Evolutionary conservation across 1,140 invertebrate species (phyloP).

Genomic region (Drosophila leontia): DNA sequence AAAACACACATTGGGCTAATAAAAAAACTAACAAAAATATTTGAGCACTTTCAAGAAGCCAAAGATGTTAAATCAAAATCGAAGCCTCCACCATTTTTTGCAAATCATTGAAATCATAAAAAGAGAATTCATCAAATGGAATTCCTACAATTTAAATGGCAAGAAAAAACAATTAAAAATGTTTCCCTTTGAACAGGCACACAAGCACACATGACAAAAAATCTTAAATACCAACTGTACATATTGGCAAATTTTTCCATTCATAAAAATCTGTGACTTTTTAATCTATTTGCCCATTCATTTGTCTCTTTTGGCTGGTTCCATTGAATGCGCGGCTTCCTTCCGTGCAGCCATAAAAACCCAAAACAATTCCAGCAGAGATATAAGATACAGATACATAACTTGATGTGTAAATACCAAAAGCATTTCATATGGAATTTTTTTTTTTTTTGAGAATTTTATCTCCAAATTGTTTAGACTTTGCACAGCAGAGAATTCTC

Average conservation of each 20-base stretch:
- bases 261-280: constrained; percentile 24
- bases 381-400: constrained; percentile 29
- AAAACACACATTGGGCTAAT: neutral
- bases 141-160: constrained; percentile 13
- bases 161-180: constrained; percentile 31
- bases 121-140: constrained; percentile 9
- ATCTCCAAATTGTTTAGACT: constrained; percentile 66
- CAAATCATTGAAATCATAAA: constrained; percentile 3
- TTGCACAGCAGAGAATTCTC: constrained; percentile 25
- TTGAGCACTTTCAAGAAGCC: neutral
- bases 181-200: constrained; percentile 15
- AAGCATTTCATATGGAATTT: constrained; percentile 46
- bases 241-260: constrained; percentile 26
- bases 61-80: neutral
- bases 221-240: constrained; percentile 5
- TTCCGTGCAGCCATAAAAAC: constrained; percentile 65
- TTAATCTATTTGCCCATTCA: constrained; percentile 31
- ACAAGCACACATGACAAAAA: constrained; percentile 28
- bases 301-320: constrained; percentile 45
- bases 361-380: constrained; percentile 22
- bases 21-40: neutral
- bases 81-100: neutral
- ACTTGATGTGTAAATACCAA: constrained; percentile 15
- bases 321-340: constrained; percentile 69
- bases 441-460: constrained; percentile 10